A percentile compares a stretch with the other conserved stretches of the same genome.
These are phyloP conservation scores for Colossoma macropomum DNA, from an alignment of 2,113 vertebrate genomes.

Conservation along the genomic window DNA sequence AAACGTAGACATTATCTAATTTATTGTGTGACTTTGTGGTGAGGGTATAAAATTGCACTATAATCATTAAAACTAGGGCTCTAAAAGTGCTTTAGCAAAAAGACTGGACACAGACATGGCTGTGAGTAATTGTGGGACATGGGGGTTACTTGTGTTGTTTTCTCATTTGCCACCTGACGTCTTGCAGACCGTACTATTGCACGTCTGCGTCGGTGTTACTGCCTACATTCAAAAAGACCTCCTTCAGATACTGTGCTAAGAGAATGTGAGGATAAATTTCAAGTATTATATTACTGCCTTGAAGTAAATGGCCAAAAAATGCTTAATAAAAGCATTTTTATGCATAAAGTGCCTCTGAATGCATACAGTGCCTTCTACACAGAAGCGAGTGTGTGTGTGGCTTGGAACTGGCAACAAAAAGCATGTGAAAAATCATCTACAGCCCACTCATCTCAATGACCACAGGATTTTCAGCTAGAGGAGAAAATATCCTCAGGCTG, in stretches of 20 bases:
- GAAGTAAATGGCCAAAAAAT: no score
- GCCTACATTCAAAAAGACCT: neutral
- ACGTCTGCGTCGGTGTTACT: slow-evolving; percentile 7
- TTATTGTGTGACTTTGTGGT: slow-evolving; percentile 42
- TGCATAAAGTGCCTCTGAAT: neutral
- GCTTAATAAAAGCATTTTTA: neutral
- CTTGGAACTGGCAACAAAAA: slow-evolving; percentile 65
- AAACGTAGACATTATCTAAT: slow-evolving; percentile 57
- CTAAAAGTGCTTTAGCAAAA: slow-evolving; percentile 39
- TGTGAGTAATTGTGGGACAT: slow-evolving; percentile 35
- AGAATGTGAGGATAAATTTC: neutral
- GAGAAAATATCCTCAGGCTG: slow-evolving; percentile 71
- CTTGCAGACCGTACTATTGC: slow-evolving; percentile 14
- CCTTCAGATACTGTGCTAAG: neutral
- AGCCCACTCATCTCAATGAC: slow-evolving; percentile 78
- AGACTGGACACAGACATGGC: slow-evolving; percentile 23
- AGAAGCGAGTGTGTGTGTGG: neutral
- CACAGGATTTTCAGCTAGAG: slow-evolving; percentile 70
- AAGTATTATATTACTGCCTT: no score
- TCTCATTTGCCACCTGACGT: slow-evolving; percentile 38
- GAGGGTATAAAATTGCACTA: slow-evolving; percentile 44
- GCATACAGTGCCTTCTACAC: neutral
- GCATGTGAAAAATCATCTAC: slow-evolving; percentile 76
- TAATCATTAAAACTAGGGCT: slow-evolving; percentile 44
- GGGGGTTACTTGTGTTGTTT: slow-evolving; percentile 33